Evolutionary conservation across 2,113 vertebrate species (phyloP), one percentile per base, ranked within the genome.

Genomic region (Pycnonotus jocosus): DNA sequence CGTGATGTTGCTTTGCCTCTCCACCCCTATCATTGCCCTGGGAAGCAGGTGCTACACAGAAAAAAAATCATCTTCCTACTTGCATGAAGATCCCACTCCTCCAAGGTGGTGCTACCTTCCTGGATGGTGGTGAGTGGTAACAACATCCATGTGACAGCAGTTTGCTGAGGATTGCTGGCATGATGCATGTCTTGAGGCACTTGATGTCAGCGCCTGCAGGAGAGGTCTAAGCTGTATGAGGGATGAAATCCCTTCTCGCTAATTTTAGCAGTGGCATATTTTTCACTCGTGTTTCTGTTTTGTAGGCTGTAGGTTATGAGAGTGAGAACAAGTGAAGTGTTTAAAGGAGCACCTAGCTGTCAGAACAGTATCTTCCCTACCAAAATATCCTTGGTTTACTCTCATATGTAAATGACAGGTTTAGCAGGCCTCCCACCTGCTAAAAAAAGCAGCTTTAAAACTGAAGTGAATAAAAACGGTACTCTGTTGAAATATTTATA

Each of bases 371-470:
- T 85, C 42, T 91, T 91, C 51, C 58, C 60, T 80, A 66, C 68
- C 18, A 61, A 79, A 81, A 88, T 87, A 74, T 53, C 69, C 19
- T 57, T 87, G 47, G 18, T 81, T 73, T 91, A 86, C 62, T 93
- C 47, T 71, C 13, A n/a, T 68, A 40, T 86, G 44, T 69, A 88
- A 91, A 90, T 66, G 77, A 90, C 35, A 86, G 56, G 60, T 79
- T 92, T 64, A 86, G 69, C 89, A 37, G 30, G 48, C 53, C 60
- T 83, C 35, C 20, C 40, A 92, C 53, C 45, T 86, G 42, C 58
- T 95, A 69, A 72, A 96, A 92, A 86, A 90, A 45, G 14, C 56
- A 38, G 23, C 80, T 92, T 87, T 60, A 73, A 80, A 93, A 65
- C 22, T 40, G 16, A 78, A 83, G 35, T 69, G 65, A 87, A 84